A percentile compares a stretch with the other conserved stretches of the same genome.
Evolutionary conservation across 1,140 invertebrate species (phyloP).

Genomic region (Rhopalosiphum padi): DNA sequence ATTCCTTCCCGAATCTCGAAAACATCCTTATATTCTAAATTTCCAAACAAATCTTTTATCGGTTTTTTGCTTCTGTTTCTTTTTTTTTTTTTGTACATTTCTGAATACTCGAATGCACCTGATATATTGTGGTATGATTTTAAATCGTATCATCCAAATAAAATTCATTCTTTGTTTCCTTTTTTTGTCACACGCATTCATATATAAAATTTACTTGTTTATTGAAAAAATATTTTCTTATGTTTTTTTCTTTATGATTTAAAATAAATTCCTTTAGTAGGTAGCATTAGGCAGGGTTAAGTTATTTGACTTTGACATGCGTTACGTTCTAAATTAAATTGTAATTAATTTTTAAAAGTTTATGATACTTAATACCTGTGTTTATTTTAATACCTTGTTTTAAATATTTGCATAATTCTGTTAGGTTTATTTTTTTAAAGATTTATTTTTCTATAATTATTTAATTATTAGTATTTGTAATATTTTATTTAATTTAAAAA

Average conservation of each 20-base stretch:
- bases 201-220: neutral
- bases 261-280: neutral
- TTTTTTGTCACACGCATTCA: neutral
- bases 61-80: neutral
- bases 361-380: neutral
- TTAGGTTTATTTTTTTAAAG: neutral
- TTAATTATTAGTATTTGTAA: neutral
- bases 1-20: neutral
- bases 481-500: neutral
- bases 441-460: neutral
- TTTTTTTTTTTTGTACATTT: neutral
- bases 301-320: neutral
- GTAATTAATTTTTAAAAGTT: neutral
- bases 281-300: neutral
- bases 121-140: neutral
- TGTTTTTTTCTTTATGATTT: neutral
- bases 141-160: neutral
- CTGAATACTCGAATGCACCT: neutral
- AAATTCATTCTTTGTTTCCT: neutral
- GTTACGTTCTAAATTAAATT: neutral
- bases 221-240: neutral
- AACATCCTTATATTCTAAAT: conserved; percentile 15
- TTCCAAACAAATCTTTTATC: conserved; percentile 24
- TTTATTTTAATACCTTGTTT: neutral
- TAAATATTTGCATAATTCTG: too few relatives aligned